Conservation (phyloP, 2,888 invertebrate genomes). For the Iselma pallidipennis region DNA sequence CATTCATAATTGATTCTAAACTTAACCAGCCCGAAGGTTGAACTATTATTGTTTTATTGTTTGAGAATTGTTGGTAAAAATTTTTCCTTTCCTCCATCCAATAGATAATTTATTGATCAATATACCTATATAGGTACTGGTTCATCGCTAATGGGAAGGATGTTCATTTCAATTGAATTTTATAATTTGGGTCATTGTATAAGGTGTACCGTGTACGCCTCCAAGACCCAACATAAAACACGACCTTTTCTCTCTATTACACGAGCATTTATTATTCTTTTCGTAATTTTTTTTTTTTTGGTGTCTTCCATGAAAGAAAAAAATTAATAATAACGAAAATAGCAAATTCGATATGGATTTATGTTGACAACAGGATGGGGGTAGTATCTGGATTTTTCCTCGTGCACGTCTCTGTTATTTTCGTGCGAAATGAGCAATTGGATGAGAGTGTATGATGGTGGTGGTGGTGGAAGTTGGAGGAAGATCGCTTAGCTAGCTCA, state of each 20-base stretch:
- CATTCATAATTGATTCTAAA: neutral
- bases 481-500: conserved; percentile 34
- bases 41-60: conserved; percentile 22
- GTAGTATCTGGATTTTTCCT: neutral
- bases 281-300: neutral
- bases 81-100: neutral
- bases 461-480: conserved; percentile 16
- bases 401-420: neutral
- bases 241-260: neutral
- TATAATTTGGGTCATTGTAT: conserved; percentile 33
- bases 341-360: neutral
- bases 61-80: neutral
- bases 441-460: conserved; percentile 14
- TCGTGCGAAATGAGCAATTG: neutral
- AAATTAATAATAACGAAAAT: neutral
- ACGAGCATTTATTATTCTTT: neutral
- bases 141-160: conserved; percentile 33
- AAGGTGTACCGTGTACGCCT: conserved; percentile 17
- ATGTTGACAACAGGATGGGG: neutral
- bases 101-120: neutral
- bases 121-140: neutral
- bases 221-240: neutral
- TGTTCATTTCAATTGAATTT: conserved; percentile 28
- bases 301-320: no score
- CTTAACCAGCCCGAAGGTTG: conserved; percentile 1